phyloP scores from a whole-genome alignment of 2,888 invertebrate genomes.

The Philereme vetulata region DNA sequence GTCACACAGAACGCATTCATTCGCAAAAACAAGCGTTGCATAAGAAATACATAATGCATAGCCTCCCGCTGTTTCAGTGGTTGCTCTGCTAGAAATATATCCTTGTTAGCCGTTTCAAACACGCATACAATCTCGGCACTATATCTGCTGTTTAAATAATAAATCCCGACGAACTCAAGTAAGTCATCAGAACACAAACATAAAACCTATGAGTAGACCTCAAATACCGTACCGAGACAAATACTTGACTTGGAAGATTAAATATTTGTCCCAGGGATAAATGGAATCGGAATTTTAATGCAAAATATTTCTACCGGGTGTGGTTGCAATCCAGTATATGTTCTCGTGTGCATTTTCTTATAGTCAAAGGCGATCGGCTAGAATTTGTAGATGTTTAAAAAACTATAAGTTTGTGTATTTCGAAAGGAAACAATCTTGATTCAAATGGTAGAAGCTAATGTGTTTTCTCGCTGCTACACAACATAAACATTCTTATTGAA shows the following conservation, averaged over 20 bases:
- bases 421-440: too few species aligned
- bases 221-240: slow-evolving; percentile 35
- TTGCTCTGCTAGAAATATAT: slow-evolving; percentile 26
- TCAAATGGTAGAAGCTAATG: too few species aligned
- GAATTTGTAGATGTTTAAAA: slow-evolving; percentile 18
- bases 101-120: slow-evolving; percentile 23
- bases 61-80: slow-evolving; percentile 21
- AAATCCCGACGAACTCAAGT: slow-evolving; percentile 28
- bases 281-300: slow-evolving; percentile 35
- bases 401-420: too few species aligned
- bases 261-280: slow-evolving; percentile 33
- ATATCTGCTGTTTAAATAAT: slow-evolving; percentile 36
- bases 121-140: slow-evolving; percentile 28
- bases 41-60: slow-evolving; percentile 33
- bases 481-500: too few species aligned
- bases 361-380: slow-evolving; percentile 21
- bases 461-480: too few species aligned
- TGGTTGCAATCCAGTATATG: slow-evolving; percentile 23
- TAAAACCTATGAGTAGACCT: slow-evolving; percentile 21
- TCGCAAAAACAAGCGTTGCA: slow-evolving; percentile 30
- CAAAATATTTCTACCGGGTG: slow-evolving; percentile 28
- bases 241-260: slow-evolving; percentile 35
- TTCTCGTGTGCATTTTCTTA: slow-evolving; percentile 22
- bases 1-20: slow-evolving; percentile 28
- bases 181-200: slow-evolving; percentile 33